A percentile compares a stretch with the other conserved stretches of the same genome.
Conservation (phyloP, 2,113 vertebrate genomes). For the Peromyscus leucopus region DNA sequence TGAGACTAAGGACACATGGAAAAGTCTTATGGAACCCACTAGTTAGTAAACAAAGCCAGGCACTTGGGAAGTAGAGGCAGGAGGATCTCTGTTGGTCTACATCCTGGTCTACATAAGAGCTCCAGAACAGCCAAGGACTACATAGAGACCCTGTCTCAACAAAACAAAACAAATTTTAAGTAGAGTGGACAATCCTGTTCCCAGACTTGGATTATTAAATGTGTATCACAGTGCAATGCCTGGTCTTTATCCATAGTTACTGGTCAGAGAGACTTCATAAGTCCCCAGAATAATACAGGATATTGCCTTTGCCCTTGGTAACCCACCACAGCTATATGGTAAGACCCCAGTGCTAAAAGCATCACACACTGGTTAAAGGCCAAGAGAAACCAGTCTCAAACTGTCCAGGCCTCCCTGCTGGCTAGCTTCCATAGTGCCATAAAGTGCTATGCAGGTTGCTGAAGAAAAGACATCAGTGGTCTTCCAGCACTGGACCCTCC, state of each 20-base stretch:
- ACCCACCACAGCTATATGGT: background rate
- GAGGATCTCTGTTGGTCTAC: background rate
- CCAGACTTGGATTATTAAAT: background rate
- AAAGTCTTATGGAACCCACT: background rate
- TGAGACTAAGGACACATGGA: background rate
- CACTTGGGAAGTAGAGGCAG: background rate
- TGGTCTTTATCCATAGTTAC: background rate
- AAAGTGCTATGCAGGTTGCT: background rate
- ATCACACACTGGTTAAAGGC: background rate
- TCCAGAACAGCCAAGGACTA: background rate
- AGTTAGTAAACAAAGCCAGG: background rate
- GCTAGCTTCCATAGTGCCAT: background rate
- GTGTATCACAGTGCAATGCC: background rate
- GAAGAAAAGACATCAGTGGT: background rate
- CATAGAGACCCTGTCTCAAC: background rate
- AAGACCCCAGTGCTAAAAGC: background rate
- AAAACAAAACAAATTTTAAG: background rate
- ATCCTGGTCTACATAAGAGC: background rate
- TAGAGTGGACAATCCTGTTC: background rate
- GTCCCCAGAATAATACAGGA: background rate
- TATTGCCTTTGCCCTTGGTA: background rate
- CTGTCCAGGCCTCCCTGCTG: background rate
- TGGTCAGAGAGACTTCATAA: background rate
- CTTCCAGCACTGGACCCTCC: background rate
- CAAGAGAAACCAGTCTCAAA: background rate